Conservation (phyloP, 2,797 vertebrate species). For the Myripristis jacobus region DNA sequence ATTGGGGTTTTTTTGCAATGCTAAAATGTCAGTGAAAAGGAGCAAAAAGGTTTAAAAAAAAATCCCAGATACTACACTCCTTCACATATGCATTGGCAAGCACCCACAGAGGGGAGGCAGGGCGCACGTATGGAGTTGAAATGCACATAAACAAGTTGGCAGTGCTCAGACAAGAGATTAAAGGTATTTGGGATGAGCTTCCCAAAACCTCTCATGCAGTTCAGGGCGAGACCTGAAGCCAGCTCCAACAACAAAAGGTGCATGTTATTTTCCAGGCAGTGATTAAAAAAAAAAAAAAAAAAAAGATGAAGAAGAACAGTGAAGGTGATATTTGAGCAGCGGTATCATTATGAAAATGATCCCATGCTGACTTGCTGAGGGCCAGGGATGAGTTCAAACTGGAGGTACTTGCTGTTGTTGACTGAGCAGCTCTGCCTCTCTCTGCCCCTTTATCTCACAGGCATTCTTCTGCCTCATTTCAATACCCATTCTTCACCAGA, state of each 20-base stretch:
- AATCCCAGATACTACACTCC: constrained; percentile 12
- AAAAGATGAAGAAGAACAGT: too few species aligned
- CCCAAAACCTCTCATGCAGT: constrained; percentile 51
- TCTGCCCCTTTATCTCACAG: constrained; percentile 73
- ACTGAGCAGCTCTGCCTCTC: constrained; percentile 64
- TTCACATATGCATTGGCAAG: constrained; percentile 20
- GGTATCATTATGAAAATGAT: constrained; percentile 73
- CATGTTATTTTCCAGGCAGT: constrained; percentile 42
- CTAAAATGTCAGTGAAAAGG: constrained; percentile 5
- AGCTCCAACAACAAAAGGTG: constrained; percentile 41
- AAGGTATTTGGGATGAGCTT: constrained; percentile 52
- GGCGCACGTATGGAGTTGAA: constrained; percentile 19
- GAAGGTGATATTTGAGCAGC: constrained; percentile 71
- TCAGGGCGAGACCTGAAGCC: constrained; percentile 52
- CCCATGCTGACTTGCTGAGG: constrained; percentile 63
- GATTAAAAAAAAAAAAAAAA: constrained; percentile 39
- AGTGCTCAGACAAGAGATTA: constrained; percentile 65
- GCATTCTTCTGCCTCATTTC: constrained; percentile 81
- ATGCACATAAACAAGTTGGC: constrained; percentile 39
- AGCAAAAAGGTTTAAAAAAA: background rate
- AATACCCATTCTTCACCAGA: constrained; percentile 79
- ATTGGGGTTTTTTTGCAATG: constrained; percentile 5
- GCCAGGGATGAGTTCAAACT: constrained; percentile 66
- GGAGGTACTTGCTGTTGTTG: constrained; percentile 61
- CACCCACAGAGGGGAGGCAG: background rate